A percentile compares a stretch with the other conserved stretches of the same genome.
Conservation (phyloP, 2,797 vertebrate genomes). For the Sternarchorhynchus goeldii region DNA sequence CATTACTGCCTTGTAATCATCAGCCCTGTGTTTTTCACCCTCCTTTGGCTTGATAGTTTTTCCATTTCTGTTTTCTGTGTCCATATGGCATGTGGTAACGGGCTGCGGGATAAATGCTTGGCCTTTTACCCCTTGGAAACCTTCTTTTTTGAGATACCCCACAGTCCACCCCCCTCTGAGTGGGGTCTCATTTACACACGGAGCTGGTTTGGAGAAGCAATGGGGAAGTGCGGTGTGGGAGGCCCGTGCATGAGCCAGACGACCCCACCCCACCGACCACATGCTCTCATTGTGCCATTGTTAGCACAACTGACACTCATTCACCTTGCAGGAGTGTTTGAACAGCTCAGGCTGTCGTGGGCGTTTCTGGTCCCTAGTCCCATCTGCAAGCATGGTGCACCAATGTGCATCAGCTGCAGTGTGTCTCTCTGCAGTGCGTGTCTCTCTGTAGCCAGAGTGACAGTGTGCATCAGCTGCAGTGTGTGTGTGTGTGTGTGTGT, state of each 20-base stretch:
- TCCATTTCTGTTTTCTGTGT: too few relatives aligned
- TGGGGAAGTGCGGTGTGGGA: neutral
- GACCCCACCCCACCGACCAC: neutral
- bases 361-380: neutral
- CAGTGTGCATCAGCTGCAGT: neutral
- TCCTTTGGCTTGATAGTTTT: too few relatives aligned
- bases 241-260: neutral
- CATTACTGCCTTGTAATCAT: neutral
- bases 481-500: neutral
- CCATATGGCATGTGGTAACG: too few relatives aligned
- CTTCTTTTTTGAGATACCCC: too few relatives aligned
- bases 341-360: neutral
- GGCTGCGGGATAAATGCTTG: too few relatives aligned
- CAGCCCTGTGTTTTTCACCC: too few relatives aligned
- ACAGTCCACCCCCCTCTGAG: too few relatives aligned
- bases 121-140: too few relatives aligned
- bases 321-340: too few relatives aligned
- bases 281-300: constrained; percentile 14
- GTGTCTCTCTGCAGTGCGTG: neutral
- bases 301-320: neutral
- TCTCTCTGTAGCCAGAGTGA: neutral
- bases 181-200: too few relatives aligned
- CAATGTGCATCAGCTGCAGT: neutral
- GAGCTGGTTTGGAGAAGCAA: neutral
- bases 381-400: constrained; percentile 14